Evolutionary conservation across 2,888 invertebrate genomes (phyloP).

Genomic region (Hemithea aestivaria): DNA sequence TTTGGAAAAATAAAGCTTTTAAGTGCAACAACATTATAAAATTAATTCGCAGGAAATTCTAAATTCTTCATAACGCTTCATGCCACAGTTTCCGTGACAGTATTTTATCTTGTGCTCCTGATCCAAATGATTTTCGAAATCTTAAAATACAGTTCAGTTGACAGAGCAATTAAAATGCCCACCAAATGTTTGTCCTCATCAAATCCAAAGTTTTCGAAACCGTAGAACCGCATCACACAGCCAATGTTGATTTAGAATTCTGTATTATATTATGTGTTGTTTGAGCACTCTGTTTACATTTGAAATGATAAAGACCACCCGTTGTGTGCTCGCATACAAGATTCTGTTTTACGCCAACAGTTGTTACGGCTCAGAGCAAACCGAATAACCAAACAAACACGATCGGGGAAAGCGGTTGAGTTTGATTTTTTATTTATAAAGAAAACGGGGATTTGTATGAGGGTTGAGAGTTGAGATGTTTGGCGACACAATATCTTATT

Average conservation of each 20-base stretch:
- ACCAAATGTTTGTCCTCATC: slow-evolving; percentile 19
- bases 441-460: slow-evolving; percentile 13
- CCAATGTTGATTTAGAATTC: slow-evolving; percentile 60
- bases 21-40: too few relatives aligned
- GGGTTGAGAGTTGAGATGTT: slow-evolving; percentile 16
- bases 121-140: slow-evolving; percentile 11
- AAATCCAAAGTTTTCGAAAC: slow-evolving; percentile 22
- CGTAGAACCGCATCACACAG: slow-evolving; percentile 26
- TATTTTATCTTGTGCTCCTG: too few relatives aligned
- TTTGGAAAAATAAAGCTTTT: too few relatives aligned
- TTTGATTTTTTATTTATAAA: slow-evolving; percentile 44
- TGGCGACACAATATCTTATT: background rate
- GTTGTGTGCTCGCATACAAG: slow-evolving; percentile 28
- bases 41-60: too few relatives aligned
- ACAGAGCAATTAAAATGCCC: slow-evolving; percentile 13
- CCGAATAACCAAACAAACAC: slow-evolving; percentile 65
- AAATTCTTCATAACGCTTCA: too few relatives aligned
- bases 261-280: slow-evolving; percentile 67
- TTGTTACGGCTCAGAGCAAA: slow-evolving; percentile 70
- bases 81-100: too few relatives aligned
- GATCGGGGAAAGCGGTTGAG: slow-evolving; percentile 56
- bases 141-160: slow-evolving; percentile 4
- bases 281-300: slow-evolving; percentile 64
- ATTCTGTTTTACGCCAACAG: slow-evolving; percentile 37
- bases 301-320: slow-evolving; percentile 77